These are phyloP conservation scores for Amblyornis subalaris DNA, from an alignment of 2,113 vertebrate genomes.

Conservation along the genomic window DNA sequence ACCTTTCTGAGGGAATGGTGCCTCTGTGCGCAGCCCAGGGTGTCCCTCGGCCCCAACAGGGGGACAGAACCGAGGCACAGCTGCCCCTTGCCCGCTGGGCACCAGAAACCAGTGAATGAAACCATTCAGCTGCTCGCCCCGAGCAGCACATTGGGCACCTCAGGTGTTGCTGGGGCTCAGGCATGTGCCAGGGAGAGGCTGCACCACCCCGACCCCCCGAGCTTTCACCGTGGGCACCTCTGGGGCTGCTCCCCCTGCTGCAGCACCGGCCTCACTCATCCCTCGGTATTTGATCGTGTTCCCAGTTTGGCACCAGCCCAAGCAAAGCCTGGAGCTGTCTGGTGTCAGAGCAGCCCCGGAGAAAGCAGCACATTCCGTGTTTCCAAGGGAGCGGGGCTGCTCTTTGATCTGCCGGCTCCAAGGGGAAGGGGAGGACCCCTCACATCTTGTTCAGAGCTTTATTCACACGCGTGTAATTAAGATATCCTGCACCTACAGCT, in stretches of 20 bases:
- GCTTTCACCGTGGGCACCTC: accelerated
- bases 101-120: not conserved
- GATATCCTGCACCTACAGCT: not conserved
- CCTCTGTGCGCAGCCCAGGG: too few relatives aligned
- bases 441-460: not conserved
- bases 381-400: not conserved
- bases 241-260: not conserved
- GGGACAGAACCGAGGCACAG: not conserved
- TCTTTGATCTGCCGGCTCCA: not conserved
- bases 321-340: not conserved
- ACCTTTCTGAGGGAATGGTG: not conserved
- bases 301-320: not conserved
- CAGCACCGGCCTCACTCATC: not conserved
- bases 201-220: accelerated
- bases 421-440: not conserved
- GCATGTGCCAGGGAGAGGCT: not conserved
- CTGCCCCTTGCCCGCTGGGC: not conserved
- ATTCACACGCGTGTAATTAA: slow-evolving; percentile 41
- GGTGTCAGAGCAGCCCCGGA: not conserved
- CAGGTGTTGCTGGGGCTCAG: not conserved
- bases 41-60: not conserved
- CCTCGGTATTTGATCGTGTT: not conserved
- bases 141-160: not conserved
- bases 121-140: not conserved
- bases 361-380: not conserved